Conservation (phyloP, 2,797 vertebrate genomes). For the Gymnothorax reevesii region DNA sequence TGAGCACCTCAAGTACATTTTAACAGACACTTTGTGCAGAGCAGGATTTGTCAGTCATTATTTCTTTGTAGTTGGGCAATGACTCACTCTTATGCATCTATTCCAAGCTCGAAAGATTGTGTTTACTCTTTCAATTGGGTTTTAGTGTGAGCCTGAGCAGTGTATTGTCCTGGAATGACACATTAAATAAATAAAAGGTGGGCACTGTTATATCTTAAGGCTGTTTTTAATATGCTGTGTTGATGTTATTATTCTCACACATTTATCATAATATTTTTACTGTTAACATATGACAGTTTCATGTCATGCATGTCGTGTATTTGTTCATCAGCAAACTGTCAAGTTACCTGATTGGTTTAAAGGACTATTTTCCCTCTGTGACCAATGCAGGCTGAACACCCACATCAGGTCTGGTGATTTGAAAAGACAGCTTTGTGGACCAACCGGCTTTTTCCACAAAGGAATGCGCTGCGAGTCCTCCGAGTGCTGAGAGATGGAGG, state of each 20-base stretch:
- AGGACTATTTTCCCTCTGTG: not conserved
- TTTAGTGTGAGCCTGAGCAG: constrained; percentile 28
- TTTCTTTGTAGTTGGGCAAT: constrained; percentile 28
- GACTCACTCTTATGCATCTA: constrained; percentile 41
- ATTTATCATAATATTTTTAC: not conserved
- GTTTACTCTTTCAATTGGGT: constrained; percentile 38
- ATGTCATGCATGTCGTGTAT: not conserved
- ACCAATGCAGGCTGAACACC: not conserved
- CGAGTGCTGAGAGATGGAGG: not conserved
- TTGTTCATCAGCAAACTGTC: not conserved
- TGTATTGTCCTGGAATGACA: not conserved
- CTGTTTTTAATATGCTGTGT: not conserved
- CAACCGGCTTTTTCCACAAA: constrained; percentile 3
- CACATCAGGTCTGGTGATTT: not conserved
- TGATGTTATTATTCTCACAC: not conserved
- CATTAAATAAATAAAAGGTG: not conserved
- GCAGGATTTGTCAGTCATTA: constrained; percentile 39
- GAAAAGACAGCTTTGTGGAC: constrained; percentile 5
- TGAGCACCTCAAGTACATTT: constrained; percentile 67
- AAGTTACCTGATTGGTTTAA: not conserved
- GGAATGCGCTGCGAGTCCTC: not conserved
- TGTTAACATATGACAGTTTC: not conserved
- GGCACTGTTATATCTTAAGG: not conserved
- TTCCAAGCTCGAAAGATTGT: constrained; percentile 18
- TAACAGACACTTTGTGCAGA: constrained; percentile 58